Evolutionary conservation across 1,140 invertebrate genomes (phyloP), one percentile per base, ranked within the genome.

Genomic region (Propsilocerus akamusi): DNA sequence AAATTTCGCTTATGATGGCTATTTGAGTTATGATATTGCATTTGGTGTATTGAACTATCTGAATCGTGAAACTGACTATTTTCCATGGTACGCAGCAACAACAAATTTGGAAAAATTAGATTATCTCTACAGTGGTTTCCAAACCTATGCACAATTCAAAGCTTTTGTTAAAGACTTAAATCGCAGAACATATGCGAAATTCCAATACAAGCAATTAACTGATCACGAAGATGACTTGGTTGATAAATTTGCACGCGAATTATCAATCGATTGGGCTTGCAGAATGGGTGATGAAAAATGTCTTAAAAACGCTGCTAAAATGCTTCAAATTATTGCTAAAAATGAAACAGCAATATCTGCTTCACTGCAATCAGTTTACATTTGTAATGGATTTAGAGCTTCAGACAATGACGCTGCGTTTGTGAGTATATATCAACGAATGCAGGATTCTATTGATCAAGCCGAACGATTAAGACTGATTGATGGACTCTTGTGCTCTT

Each of bases 1-100:
- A 49, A 76, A 77, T 53, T 68, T 87, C 41, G 78, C 78, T 0
- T 64, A 68, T 32, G 72, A 69, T 46, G 71, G 67, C 25, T 59
- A 70, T 14, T 52, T 80, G 17, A 47, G 65, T 17, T 76, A 77
- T 34, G 53, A 55, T 0, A 53, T 70, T 1, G 64, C 75, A 1
- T 59, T 81, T 2, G 49, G 69, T 25, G 56, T 74, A 5, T 56
- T 67, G 2, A 58, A 58, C 8, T 78, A 78, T 54, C 53, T 80
- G 17, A 55, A 48, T 0, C 55, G 56, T 1, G 77, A 80, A 53
- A 54, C 52, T 0, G 68, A 76, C 2, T 73, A 72, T 37, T 58
- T 73, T 3, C 72, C 75, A 2, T 80, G 76, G 76, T 56, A 66
- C 25, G 56, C 74, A 0, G 70, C 70, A 2, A 26, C 56, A 1